Evolutionary conservation across 2,797 vertebrate genomes (phyloP), one percentile per base, ranked within the genome.

Genomic region (Gallirallus australis): DNA sequence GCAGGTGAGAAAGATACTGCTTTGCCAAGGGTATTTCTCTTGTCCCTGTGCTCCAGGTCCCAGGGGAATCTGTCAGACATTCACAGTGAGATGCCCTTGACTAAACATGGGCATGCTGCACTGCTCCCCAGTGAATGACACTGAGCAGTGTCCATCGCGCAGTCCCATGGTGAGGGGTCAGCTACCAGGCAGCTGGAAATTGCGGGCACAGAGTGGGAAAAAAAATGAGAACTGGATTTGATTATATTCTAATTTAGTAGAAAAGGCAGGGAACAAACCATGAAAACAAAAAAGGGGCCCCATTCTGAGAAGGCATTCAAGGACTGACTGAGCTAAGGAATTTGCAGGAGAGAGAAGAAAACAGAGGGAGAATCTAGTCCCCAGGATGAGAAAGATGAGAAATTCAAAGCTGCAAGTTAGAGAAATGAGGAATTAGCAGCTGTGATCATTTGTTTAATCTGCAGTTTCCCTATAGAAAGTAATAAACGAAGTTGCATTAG

Each of bases 81-180:
- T 61, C 18, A 9, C 16, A 31, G 30, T 2, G 40, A 56, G 27
- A 23, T 57, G 4, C 45, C 6, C 45, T 48, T 53, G 50, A 25
- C 53, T 40, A 50, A 69, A 68, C 33, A 31, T 2, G 2, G 3
- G 13, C 40, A 68, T 0, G 0, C 17, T 0, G 1, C 1, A 1
- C 56, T 71, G n/a, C 56, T 75, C 35, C n/a, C 45, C 15, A 4
- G 24, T 1, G 7, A 59, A 31, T 56, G 30, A 60, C 48, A 86
- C 30, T 6, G 14, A 8, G 23, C 0, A 1, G 30, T 30, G 68
- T 20, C 71, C 3, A 4, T 52, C 52, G 28, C 0, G 0, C 9
- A 15, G 37, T 25, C 13, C 10, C 17, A 25, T 2, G 1, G 6
- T 14, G 31, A 31, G 57, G 12, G 47, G 35, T 23, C 61, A 71